phyloP scores from a whole-genome alignment of 53 echinoderm and acorn worm genomes.

The Holothuria leucospilota region DNA sequence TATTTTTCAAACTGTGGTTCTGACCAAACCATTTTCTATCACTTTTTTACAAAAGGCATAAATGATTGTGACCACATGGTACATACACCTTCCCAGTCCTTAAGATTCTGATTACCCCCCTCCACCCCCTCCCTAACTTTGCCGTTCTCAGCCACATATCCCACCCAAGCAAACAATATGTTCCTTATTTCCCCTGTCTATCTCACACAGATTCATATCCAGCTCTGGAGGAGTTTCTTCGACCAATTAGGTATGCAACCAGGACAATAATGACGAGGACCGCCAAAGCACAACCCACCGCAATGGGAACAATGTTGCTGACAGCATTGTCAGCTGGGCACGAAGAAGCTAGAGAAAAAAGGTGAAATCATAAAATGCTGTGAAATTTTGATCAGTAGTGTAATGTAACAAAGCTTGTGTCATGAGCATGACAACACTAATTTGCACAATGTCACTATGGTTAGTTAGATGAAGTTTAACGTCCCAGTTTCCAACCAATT shows the following conservation, averaged over 20 bases:
- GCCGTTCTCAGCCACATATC: not conserved
- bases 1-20: no score
- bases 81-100: no score
- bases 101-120: no score
- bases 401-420: not conserved
- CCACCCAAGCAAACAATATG: not conserved
- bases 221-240: slow-evolving; percentile 77
- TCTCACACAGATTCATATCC: slow-evolving; percentile 97
- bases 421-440: not conserved
- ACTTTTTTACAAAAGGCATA: no score
- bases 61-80: no score
- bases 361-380: not conserved
- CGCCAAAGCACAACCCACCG: slow-evolving; percentile 95
- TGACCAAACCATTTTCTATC: no score
- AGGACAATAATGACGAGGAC: slow-evolving; percentile 98
- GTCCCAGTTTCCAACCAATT: no score
- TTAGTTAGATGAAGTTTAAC: no score
- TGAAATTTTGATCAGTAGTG: not conserved
- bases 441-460: no score
- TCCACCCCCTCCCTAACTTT: not conserved
- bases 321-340: slow-evolving; percentile 76
- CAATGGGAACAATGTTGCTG: slow-evolving; percentile 99
- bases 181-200: not conserved
- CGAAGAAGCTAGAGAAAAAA: slow-evolving; percentile 36
- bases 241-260: slow-evolving; percentile 94